Evolutionary conservation across 2,888 invertebrate genomes (phyloP).

Genomic region (Napeogenes inachia): DNA sequence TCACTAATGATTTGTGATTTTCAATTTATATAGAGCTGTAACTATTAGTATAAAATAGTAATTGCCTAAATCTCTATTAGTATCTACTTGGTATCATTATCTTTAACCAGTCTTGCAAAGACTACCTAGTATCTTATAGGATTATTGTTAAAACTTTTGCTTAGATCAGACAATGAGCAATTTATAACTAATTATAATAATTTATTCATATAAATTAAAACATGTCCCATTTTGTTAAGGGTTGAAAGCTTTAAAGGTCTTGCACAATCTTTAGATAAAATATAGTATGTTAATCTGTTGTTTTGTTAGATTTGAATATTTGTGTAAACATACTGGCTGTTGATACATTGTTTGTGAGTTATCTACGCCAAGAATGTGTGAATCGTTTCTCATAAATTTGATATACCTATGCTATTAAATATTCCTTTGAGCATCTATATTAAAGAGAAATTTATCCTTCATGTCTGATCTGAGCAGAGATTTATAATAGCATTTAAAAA

Average conservation of each 20-base stretch:
- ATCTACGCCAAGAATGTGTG: conserved; percentile 28
- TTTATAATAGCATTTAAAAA: conserved; percentile 51
- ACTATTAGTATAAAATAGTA: conserved; percentile 27
- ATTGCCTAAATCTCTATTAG: conserved; percentile 26
- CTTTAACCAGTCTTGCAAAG: conserved; percentile 23
- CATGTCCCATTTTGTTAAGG: conserved; percentile 4
- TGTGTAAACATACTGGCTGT: conserved; percentile 16
- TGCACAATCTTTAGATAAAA: conserved; percentile 27
- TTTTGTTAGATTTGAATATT: conserved; percentile 3
- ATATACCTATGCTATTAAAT: conserved; percentile 23
- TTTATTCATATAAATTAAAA: conserved; percentile 10
- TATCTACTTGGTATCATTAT: conserved; percentile 21
- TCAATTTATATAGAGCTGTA: conserved; percentile 28
- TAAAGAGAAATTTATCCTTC: conserved; percentile 9
- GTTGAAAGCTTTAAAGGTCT: conserved; percentile 23
- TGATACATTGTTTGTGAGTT: conserved; percentile 28
- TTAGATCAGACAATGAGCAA: conserved; percentile 28
- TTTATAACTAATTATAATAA: conserved; percentile 19
- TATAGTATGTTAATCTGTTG: conserved; percentile 21
- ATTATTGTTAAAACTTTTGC: conserved; percentile 27
- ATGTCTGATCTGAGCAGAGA: conserved; percentile 63
- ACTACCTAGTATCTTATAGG: conserved; percentile 24
- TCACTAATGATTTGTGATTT: conserved; percentile 29
- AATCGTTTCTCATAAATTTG: conserved; percentile 28
- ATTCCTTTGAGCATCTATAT: conserved; percentile 10